Base-by-base conservation (phyloP, 2,888 invertebrate genomes). In the Eupsilia transversa region DNA sequence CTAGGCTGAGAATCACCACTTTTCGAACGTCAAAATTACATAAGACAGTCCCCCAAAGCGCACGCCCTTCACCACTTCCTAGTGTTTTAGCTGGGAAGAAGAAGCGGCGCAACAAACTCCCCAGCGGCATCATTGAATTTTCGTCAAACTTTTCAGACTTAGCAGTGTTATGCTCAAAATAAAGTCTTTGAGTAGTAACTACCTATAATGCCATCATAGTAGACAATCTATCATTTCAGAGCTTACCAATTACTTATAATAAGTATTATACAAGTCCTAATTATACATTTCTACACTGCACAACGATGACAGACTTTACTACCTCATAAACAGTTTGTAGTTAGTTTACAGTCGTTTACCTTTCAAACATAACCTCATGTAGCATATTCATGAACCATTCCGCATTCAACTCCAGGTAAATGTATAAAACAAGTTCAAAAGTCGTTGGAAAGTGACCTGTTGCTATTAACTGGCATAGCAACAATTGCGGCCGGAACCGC, bases 401-500 rank as follows among this genome's bases (percentile, higher is more conserved):
- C 66, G 60, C 43, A 23, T 56, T 17, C 35, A 49, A 33, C 35
- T 60, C 6, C 68, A 72, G 71, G 72, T 77, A 83, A 69, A 82
- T 73, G n/a, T 59, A 57, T 70, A 67, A 57, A 63, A 81, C 74
- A 81, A 77, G 85, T 87, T 83, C 86, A 84, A 74, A 87, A 80
- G 86, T 82, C 77, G 79, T 76, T 82, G 63, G 75, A 82, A 88
- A 86, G 82, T 79, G 74, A 78, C 78, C 84, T 70, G 66, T 60
- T n/a, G 60, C 76, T 73, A 76, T 76, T 60, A 72, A 70, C 70
- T 64, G 72, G 67, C 64, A 74, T 74, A 68, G 74, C 71, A 84
- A 86, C 82, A 83, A 83, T 82, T 78, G 80, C 77, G 82, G 82
- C 84, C 77, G 88, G 89, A 87, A 90, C 73, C 38, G 74, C 72